Evolutionary conservation across 2,113 vertebrate species (phyloP), one percentile per base, ranked within the genome.

Genomic region (Pollimyrus isidori): DNA sequence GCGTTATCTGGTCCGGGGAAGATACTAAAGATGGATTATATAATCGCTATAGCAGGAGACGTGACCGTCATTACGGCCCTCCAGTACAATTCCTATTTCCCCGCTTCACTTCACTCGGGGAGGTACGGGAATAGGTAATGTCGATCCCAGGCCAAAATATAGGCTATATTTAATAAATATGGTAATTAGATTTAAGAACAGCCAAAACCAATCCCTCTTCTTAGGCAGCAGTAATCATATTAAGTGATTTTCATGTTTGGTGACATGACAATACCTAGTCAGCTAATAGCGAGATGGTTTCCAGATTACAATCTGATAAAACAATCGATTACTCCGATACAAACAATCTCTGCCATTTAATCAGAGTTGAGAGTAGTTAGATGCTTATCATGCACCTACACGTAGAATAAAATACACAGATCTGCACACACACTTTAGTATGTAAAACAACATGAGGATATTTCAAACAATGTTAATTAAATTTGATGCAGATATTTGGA

Each of bases 211-310:
- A 86, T 86, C 84, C 49, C 11, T n/a, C 49, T 86, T 10, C 23
- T 86, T 46, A 26, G 9, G 11, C 49, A 85, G 83, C 46, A 49
- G 15, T 49, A 86, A 86, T 84, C 82, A 84, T 84, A 23, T 48
- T 84, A 84, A 84, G 82, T 49, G 48, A n/a, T 53, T 86, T 52
- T 86, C 49, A 35, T 50, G 23, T 52, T 52, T 26, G 11, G 76
- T 21, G 5, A 7, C 17, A 69, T 13, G 35, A 52, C 19, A 58
- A 86, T 91, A 53, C 88, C 87, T 87, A 46, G 87, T 83, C 35
- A 90, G 30, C 35, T 76, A 21, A 87, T 26, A 50, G 83, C 73
- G 19, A 86, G 45, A 89, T 56, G 23, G 84, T 21, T 88, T 35
- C 2, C 52, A 87, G 82, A 82, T 89, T 85, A 89, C 19, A 23